These are phyloP conservation scores for Cryptus armator DNA, from an alignment of 2,888 invertebrate species.

Conservation along the genomic window DNA sequence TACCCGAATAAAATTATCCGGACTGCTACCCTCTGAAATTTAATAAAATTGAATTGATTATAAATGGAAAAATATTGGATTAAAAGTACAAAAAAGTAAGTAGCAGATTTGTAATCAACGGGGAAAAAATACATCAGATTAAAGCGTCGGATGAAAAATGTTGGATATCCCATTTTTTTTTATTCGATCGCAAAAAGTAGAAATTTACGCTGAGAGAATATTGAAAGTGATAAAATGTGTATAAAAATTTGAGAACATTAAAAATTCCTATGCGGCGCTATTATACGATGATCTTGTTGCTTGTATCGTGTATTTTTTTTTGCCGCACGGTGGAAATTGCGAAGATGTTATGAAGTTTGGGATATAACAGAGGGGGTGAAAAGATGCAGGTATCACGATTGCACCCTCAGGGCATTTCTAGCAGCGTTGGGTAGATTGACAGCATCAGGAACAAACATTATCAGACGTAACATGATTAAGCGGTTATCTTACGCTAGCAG, in stretches of 20 bases:
- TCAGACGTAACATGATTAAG: slow-evolving; percentile 61
- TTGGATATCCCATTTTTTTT: no score
- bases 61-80: background rate
- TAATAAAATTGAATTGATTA: no score
- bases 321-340: background rate
- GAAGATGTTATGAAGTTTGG: slow-evolving; percentile 11
- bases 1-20: no score
- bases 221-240: no score
- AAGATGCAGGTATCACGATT: background rate
- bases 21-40: background rate
- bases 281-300: background rate
- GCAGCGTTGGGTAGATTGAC: slow-evolving; percentile 1
- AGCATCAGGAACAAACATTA: slow-evolving; percentile 49
- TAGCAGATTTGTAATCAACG: background rate
- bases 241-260: no score
- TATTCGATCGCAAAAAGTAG: no score
- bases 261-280: no score
- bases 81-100: background rate
- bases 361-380: background rate
- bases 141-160: no score
- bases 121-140: no score
- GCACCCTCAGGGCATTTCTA: background rate
- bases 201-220: no score
- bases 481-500: slow-evolving; percentile 58
- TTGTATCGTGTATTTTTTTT: slow-evolving; percentile 14